Percentiles rank a stretch among this genome's conserved stretches.
Evolutionary conservation across 2,113 vertebrate species (phyloP).

Genomic region (Eolophus roseicapilla): DNA sequence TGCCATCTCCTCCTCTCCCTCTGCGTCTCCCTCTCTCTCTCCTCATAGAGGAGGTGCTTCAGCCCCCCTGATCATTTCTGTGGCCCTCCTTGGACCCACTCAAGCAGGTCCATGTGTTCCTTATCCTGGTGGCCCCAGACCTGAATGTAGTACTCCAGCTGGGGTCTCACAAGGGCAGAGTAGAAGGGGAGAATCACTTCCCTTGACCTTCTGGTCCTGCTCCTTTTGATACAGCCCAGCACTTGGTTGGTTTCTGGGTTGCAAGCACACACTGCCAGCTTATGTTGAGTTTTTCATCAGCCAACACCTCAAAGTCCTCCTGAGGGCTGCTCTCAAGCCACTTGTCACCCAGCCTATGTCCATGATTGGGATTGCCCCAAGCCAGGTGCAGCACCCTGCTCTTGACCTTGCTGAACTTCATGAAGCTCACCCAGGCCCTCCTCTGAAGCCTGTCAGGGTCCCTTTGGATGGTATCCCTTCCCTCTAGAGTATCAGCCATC

Average conservation of each 20-base stretch:
- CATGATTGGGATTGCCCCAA: background rate
- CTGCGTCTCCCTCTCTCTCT: background rate
- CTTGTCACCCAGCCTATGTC: background rate
- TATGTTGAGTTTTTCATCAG: background rate
- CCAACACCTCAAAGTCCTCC: background rate
- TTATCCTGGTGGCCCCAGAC: background rate
- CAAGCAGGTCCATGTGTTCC: background rate
- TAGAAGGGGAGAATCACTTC: background rate
- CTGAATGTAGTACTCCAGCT: background rate
- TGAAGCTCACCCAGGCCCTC: background rate
- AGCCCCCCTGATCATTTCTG: background rate
- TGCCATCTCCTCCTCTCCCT: background rate
- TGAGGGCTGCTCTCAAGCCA: background rate
- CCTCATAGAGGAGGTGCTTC: background rate
- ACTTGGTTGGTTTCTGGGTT: background rate
- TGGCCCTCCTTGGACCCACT: background rate
- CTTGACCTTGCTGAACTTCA: background rate
- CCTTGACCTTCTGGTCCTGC: background rate
- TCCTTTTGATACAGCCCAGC: background rate
- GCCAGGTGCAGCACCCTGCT: background rate
- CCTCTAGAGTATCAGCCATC: background rate
- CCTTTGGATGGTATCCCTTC: background rate
- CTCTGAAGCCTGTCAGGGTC: background rate
- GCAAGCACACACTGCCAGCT: background rate
- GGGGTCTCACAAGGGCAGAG: background rate